A percentile compares a stretch with the other conserved stretches of the same genome.
phyloP scores from a whole-genome alignment of 1,140 invertebrate genomes.

The Agrilus planipennis region DNA sequence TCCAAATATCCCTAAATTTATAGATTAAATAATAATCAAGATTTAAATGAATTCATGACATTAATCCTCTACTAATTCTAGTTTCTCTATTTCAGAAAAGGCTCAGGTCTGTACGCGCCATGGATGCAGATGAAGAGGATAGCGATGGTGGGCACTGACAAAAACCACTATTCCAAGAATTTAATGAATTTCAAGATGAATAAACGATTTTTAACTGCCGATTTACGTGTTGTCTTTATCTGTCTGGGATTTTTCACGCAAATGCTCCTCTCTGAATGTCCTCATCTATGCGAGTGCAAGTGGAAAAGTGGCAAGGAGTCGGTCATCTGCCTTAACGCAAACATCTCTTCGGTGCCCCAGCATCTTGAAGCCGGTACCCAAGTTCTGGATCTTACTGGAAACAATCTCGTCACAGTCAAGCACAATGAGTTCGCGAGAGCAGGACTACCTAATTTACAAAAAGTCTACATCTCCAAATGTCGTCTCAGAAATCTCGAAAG shows the following conservation, averaged over 20 bases:
- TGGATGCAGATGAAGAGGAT: too few relatives aligned
- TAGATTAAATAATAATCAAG: too few relatives aligned
- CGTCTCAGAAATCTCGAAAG: constrained; percentile 47
- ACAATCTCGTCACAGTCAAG: constrained; percentile 50
- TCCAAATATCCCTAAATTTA: too few relatives aligned
- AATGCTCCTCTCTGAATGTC: constrained; percentile 44
- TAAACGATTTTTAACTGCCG: too few relatives aligned
- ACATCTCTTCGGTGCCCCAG: constrained; percentile 53
- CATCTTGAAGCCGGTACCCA: constrained; percentile 63
- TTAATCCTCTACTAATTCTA: too few relatives aligned
- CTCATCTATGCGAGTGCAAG: constrained; percentile 66
- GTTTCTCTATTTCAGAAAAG: too few relatives aligned
- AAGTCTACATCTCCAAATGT: constrained; percentile 57
- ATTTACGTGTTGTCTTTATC: constrained; percentile 14
- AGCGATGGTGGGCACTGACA: too few relatives aligned
- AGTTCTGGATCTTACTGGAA: constrained; percentile 62
- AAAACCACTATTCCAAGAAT: too few relatives aligned
- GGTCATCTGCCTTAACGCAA: constrained; percentile 59
- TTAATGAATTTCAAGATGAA: too few relatives aligned
- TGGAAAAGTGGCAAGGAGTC: constrained; percentile 78
- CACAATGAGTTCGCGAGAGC: constrained; percentile 58
- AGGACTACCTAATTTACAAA: constrained; percentile 65
- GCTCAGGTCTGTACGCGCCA: too few relatives aligned
- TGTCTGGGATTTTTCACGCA: constrained; percentile 20
- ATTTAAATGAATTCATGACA: too few relatives aligned